phyloP scores from a whole-genome alignment of 2,113 vertebrate species.

The Deroptyus accipitrinus region DNA sequence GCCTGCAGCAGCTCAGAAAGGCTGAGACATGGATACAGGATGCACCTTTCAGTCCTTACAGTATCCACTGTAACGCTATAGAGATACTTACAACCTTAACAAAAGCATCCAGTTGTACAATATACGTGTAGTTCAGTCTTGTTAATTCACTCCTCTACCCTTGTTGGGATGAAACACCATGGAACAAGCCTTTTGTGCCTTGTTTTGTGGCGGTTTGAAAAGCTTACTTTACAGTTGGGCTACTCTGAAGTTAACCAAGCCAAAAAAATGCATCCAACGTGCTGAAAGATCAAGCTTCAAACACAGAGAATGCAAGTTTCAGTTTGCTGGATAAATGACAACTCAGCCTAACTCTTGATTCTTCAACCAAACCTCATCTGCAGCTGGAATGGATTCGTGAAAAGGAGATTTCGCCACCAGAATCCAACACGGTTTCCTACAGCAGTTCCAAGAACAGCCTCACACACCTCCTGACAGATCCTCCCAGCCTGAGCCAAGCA shows the following conservation, averaged over 20 bases:
- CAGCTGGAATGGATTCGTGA: background rate
- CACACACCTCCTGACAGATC: background rate
- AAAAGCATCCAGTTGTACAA: background rate
- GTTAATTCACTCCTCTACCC: background rate
- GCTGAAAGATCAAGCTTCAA: background rate
- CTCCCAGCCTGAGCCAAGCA: background rate
- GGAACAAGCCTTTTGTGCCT: background rate
- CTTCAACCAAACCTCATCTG: background rate
- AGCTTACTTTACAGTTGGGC: background rate
- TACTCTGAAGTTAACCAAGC: background rate
- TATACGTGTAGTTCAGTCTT: accelerated
- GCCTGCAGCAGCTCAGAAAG: background rate
- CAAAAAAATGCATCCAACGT: background rate
- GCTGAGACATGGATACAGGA: background rate
- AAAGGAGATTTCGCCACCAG: background rate
- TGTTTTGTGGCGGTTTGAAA: background rate
- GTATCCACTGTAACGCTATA: background rate
- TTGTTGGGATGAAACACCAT: background rate
- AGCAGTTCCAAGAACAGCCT: background rate
- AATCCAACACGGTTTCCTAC: background rate
- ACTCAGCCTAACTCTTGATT: background rate
- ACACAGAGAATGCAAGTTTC: background rate
- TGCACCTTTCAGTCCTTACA: background rate
- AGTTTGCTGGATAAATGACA: background rate
- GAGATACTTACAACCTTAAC: background rate